A percentile compares a stretch with the other conserved stretches of the same genome.
Conservation (phyloP, 2,113 vertebrate genomes). For the Cromileptes altivelis region DNA sequence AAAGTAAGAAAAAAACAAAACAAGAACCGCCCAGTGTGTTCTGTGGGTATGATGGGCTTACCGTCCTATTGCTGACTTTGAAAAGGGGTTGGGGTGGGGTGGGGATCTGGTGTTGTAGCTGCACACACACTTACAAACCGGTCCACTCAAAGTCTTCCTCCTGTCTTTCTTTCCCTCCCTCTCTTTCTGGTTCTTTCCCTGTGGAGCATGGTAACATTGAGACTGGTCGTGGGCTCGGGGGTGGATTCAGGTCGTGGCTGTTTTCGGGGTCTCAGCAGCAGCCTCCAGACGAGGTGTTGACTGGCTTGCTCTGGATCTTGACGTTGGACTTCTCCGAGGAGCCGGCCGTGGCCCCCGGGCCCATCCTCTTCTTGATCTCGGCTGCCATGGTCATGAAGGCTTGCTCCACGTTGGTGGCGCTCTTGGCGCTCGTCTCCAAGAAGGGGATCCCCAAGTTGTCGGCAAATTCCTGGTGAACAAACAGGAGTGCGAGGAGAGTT, state of each 20-base stretch:
- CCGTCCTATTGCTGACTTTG: slow-evolving; percentile 90
- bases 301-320: slow-evolving; percentile 98
- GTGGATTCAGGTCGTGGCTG: slow-evolving; percentile 14
- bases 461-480: slow-evolving; percentile 90
- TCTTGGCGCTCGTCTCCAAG: slow-evolving; percentile 98
- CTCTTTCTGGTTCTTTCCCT: slow-evolving; percentile 65
- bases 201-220: slow-evolving; percentile 62
- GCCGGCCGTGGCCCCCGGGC: slow-evolving; percentile 93
- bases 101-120: slow-evolving; percentile 85
- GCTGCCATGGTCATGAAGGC: slow-evolving; percentile 99
- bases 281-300: slow-evolving; percentile 95
- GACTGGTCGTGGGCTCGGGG: slow-evolving; percentile 39
- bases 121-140: slow-evolving; percentile 92
- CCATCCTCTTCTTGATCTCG: slow-evolving; percentile 99
- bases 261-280: slow-evolving; percentile 86
- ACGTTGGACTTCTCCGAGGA: slow-evolving; percentile 95
- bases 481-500: no score
- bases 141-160: slow-evolving; percentile 76
- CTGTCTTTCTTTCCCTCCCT: slow-evolving; percentile 65
- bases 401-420: slow-evolving; percentile 98
- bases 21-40: slow-evolving; percentile 14
- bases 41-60: slow-evolving; percentile 79
- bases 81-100: slow-evolving; percentile 23
- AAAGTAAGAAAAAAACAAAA: slow-evolving; percentile 23
- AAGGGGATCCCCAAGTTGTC: slow-evolving; percentile 97